A percentile compares a stretch with the other conserved stretches of the same genome.
Evolutionary conservation across 2,113 vertebrate species (phyloP).

Genomic region (Oostethus manadensis): DNA sequence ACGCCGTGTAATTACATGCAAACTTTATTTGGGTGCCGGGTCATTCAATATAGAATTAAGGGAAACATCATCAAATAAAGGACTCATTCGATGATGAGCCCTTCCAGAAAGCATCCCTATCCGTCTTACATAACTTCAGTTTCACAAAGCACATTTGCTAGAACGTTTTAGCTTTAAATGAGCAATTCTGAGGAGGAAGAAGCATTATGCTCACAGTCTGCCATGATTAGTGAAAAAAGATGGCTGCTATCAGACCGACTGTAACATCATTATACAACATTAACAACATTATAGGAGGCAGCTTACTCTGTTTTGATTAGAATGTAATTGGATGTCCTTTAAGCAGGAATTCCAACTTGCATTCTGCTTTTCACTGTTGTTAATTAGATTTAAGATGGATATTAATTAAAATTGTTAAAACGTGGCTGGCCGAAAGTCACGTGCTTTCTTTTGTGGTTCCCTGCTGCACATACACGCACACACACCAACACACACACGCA

Average conservation of each 20-base stretch:
- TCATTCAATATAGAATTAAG: too few species aligned
- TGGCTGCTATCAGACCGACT: conserved; percentile 1
- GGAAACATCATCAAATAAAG: too few species aligned
- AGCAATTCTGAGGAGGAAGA: background rate
- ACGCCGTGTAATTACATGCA: conserved; percentile 48
- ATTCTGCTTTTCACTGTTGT: too few species aligned
- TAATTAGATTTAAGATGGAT: conserved; percentile 1
- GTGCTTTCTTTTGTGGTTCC: background rate
- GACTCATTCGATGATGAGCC: too few species aligned
- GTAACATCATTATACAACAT: too few species aligned
- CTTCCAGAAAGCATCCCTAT: too few species aligned
- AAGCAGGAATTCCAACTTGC: conserved; percentile 1
- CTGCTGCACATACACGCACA: background rate
- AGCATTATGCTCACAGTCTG: background rate
- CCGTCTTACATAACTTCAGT: too few species aligned
- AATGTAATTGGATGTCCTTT: conserved; percentile 22
- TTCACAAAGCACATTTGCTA: too few species aligned
- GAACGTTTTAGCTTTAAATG: background rate
- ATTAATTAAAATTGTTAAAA: background rate
- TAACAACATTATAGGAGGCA: conserved; percentile 7
- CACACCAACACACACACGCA: background rate
- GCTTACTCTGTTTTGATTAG: conserved; percentile 48
- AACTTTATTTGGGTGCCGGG: conserved; percentile 8
- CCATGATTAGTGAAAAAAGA: conserved; percentile 11
- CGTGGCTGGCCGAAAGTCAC: too few species aligned